Evolutionary conservation across 2,888 invertebrate species (phyloP), one percentile per base, ranked within the genome.

Genomic region (Acleris literana): DNA sequence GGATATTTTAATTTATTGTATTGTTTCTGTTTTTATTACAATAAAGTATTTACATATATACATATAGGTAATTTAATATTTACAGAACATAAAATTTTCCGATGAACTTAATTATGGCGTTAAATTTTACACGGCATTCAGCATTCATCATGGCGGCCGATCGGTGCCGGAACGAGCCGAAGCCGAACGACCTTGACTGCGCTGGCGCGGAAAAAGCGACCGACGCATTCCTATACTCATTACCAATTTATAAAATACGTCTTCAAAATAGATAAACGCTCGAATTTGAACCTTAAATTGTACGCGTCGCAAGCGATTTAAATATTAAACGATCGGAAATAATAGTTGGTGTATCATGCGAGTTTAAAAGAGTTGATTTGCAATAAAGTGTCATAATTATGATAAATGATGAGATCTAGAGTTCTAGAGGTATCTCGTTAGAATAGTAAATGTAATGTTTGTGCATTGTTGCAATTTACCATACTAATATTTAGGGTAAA

Each of bases 191-290:
- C 65, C 65, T 65, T 65, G 65, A 56, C 61, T 56, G 65, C 60
- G 60, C 46, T 17, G 18, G 61, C 56, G 60, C 60, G 43, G 64
- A 65, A 65, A 65, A 44, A 59, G 58, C 58, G 51, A 65, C 46
- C 61, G 56, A 55, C 39, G 52, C 51, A 65, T 65, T 65, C 65
- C 65, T 61, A 61, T 46, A 61, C 65, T 60, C 55, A 51, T 61
- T 60, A 60, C 55, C 49, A 56, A 39, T 20, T 17, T 62, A 63
- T 57, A 43, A 17, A 22, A 20, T 20, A 7, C 56, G 20, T 13
- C 18, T n/a, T 20, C 16, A 51, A 57, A 63, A 63, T 57, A 63
- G 25, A 29, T 20, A 33, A n/a, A 20, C 57, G 44, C 49, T 17
- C 29, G 17, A 44, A 44, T 51, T 29, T 43, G 25, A 43, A 16